phyloP scores from a whole-genome alignment of 1,140 invertebrate species.

The Proctacanthus coquilletti region DNA sequence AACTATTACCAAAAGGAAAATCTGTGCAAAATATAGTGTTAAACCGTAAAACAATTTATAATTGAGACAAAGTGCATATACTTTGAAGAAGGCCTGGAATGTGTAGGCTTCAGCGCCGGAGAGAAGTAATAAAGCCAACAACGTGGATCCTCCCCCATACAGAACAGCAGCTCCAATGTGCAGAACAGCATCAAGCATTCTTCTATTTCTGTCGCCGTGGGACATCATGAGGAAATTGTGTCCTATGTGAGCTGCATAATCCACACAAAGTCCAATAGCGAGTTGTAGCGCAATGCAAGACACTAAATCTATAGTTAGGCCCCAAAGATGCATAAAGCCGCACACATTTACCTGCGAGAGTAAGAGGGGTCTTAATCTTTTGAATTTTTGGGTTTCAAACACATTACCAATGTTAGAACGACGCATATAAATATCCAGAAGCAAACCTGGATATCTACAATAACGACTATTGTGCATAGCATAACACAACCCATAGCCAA shows the following conservation, averaged over 20 bases:
- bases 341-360: constrained; percentile 43
- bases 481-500: constrained; percentile 68
- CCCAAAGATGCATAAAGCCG: constrained; percentile 67
- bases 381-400: constrained; percentile 6
- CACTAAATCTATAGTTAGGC: constrained; percentile 69
- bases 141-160: constrained; percentile 63
- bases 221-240: constrained; percentile 52
- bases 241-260: constrained; percentile 80
- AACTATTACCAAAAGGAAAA: constrained; percentile 57
- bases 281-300: constrained; percentile 72
- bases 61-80: constrained; percentile 13
- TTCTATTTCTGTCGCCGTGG: constrained; percentile 38
- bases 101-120: constrained; percentile 60
- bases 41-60: background rate
- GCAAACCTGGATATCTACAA: constrained; percentile 64
- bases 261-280: constrained; percentile 75
- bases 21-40: constrained; percentile 29
- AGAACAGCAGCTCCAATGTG: constrained; percentile 67
- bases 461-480: constrained; percentile 58
- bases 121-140: constrained; percentile 58
- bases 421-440: constrained; percentile 65
- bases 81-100: constrained; percentile 66
- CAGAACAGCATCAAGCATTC: constrained; percentile 51
- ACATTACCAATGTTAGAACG: constrained; percentile 48
- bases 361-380: constrained; percentile 4